Evolutionary conservation across 1,140 invertebrate species (phyloP).

Genomic region (Scaptomyza hsui): DNA sequence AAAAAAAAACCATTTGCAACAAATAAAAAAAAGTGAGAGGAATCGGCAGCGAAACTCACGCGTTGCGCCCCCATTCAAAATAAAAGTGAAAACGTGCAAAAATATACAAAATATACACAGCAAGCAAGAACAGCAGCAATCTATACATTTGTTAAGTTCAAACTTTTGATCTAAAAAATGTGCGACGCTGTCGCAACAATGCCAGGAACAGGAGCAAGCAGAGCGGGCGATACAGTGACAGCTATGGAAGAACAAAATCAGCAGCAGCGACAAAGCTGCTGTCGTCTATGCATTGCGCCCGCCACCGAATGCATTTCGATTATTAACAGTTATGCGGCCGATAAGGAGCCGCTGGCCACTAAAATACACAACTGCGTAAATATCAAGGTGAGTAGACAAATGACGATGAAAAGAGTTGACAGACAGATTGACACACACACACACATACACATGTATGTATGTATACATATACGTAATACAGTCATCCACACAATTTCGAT

Average conservation of each 20-base stretch:
- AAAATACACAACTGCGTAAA: constrained; percentile 83
- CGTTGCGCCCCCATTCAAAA: constrained; percentile 53
- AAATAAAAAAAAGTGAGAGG: constrained; percentile 46
- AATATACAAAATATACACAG: constrained; percentile 39
- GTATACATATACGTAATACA: background rate
- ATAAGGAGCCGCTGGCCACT: constrained; percentile 81
- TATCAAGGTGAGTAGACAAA: constrained; percentile 78
- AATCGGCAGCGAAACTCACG: constrained; percentile 50
- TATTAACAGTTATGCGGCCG: constrained; percentile 83
- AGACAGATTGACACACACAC: background rate
- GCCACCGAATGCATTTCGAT: constrained; percentile 83
- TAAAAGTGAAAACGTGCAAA: constrained; percentile 80
- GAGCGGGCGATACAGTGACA: constrained; percentile 15
- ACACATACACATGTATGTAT: constrained; percentile 2
- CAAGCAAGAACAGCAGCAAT: constrained; percentile 35
- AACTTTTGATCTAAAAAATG: constrained; percentile 50
- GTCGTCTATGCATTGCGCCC: constrained; percentile 82
- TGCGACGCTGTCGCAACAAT: constrained; percentile 59
- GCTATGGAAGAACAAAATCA: constrained; percentile 45
- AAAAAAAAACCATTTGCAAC: constrained; percentile 22
- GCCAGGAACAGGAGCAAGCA: constrained; percentile 22
- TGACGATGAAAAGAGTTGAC: background rate
- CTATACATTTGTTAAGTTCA: constrained; percentile 5
- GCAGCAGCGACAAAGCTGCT: constrained; percentile 74
- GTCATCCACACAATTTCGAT: constrained; percentile 2